These are phyloP conservation scores for Patiria miniata DNA, from an alignment of 35 echinoderm and acorn worm species.

Conservation along the genomic window DNA sequence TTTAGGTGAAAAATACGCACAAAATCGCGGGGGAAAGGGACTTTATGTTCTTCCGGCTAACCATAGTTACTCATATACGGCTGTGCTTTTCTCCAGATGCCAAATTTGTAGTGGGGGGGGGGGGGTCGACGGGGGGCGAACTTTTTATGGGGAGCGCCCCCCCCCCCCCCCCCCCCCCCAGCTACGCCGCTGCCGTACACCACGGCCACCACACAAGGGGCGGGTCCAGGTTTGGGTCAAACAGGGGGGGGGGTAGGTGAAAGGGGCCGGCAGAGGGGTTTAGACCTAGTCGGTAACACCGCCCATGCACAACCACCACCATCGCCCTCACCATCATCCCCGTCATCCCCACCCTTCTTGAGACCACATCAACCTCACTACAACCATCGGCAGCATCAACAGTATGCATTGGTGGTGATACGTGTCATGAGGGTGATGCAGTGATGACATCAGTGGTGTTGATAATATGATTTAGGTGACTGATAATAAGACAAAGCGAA, in stretches of 20 bases:
- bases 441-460: too few species aligned
- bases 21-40: too few species aligned
- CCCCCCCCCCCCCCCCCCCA: too few species aligned
- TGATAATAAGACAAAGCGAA: too few species aligned
- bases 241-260: too few species aligned
- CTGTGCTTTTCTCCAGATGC: background rate
- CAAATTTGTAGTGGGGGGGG: background rate
- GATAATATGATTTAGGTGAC: too few species aligned
- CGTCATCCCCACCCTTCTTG: background rate
- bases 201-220: background rate
- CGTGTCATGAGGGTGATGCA: too few species aligned
- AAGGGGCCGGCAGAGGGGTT: background rate
- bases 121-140: background rate
- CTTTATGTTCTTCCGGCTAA: too few species aligned
- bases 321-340: background rate
- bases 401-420: too few species aligned
- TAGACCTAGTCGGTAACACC: background rate
- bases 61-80: background rate
- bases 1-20: too few species aligned
- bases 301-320: background rate
- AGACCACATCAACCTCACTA: background rate
- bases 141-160: too few species aligned
- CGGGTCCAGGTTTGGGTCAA: background rate
- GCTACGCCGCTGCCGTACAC: background rate
- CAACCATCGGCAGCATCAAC: conserved; percentile 22